Evolutionary conservation across 2,797 vertebrate genomes (phyloP).

Genomic region (Paedocypris micromegethes): DNA sequence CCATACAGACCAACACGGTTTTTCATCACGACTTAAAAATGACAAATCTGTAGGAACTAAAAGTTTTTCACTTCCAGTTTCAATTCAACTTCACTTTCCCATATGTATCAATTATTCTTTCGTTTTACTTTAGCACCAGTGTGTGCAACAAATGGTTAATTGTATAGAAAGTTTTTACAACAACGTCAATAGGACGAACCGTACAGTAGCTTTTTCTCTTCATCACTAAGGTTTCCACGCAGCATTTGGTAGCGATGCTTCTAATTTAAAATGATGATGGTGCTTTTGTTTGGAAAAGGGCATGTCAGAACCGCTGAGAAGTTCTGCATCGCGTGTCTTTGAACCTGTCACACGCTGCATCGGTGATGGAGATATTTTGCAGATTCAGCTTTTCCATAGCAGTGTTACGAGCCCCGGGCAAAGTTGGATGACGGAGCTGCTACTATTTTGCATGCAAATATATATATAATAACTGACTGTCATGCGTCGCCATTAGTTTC

Average conservation of each 20-base stretch:
- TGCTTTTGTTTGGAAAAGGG: background rate
- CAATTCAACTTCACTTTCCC: too few relatives aligned
- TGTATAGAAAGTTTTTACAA: too few relatives aligned
- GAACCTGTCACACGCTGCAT: slow-evolving; percentile 9
- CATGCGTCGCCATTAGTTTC: slow-evolving; percentile 2
- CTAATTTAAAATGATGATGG: background rate
- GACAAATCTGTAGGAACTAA: too few relatives aligned
- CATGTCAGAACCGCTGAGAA: slow-evolving; percentile 3
- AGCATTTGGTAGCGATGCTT: slow-evolving; percentile 3
- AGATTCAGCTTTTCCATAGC: slow-evolving; percentile 25
- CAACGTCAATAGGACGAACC: too few relatives aligned
- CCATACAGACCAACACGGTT: too few relatives aligned
- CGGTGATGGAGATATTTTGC: slow-evolving; percentile 15
- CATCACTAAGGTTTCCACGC: too few relatives aligned
- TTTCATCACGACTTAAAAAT: too few relatives aligned
- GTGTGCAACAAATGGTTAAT: too few relatives aligned
- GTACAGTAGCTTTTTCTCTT: too few relatives aligned
- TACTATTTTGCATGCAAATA: slow-evolving; percentile 10
- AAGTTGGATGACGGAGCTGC: background rate
- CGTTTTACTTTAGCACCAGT: too few relatives aligned
- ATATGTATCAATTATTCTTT: too few relatives aligned
- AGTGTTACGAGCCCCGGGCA: slow-evolving; percentile 1
- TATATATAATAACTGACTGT: slow-evolving; percentile 19
- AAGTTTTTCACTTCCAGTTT: too few relatives aligned
- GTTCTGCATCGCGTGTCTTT: background rate